A percentile compares a stretch with the other conserved stretches of the same genome.
Evolutionary conservation across 2,113 vertebrate species (phyloP).

Genomic region (Halcyon malimbica): DNA sequence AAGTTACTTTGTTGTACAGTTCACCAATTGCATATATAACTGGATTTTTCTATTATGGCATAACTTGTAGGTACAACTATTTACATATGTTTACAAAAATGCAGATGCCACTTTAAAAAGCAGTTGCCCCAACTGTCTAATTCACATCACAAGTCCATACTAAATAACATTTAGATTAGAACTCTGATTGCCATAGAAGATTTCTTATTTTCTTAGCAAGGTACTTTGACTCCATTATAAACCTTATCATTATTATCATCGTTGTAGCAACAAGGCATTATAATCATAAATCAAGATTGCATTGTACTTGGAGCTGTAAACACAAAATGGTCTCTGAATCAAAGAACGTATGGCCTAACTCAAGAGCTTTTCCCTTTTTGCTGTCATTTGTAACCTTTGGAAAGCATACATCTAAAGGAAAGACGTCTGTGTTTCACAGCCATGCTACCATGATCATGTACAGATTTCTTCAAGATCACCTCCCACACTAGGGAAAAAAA

Average conservation of each 20-base stretch:
- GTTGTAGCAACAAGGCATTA: background rate
- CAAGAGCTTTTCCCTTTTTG: background rate
- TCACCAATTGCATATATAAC: background rate
- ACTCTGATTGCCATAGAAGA: background rate
- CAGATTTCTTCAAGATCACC: background rate
- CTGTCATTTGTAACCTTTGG: background rate
- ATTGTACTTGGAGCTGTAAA: background rate
- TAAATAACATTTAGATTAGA: background rate
- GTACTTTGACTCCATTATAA: background rate
- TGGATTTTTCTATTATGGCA: background rate
- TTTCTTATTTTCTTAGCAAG: background rate
- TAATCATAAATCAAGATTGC: constrained; percentile 4
- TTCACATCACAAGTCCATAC: background rate
- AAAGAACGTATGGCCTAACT: background rate
- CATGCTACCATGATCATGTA: background rate
- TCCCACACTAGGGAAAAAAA: background rate
- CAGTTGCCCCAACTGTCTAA: background rate
- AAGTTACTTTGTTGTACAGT: background rate
- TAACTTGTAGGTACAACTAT: background rate
- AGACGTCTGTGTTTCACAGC: background rate
- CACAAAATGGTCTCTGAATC: background rate
- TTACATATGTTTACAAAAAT: background rate
- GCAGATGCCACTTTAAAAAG: background rate
- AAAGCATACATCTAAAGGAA: background rate
- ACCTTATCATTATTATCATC: background rate